Evolutionary conservation across 2,888 invertebrate genomes (phyloP), one percentile per base, ranked within the genome.

Genomic region (Philaethria dido): DNA sequence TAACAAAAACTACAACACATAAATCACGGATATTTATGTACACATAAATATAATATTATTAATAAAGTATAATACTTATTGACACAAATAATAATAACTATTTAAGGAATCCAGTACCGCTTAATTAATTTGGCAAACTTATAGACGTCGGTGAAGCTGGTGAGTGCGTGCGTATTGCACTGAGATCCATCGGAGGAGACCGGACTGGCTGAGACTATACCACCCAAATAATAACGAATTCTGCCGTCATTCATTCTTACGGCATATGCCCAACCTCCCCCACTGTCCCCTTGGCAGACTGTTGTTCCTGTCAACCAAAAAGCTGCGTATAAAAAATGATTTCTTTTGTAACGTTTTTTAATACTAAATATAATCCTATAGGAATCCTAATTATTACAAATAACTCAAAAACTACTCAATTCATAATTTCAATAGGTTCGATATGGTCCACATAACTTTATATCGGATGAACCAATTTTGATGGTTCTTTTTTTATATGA

Each of bases 261-360:
- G 0, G 73, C 65, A 54, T 78, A 78, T 0, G 69, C 71, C 5
- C 77, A 61, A 0, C 78, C 78, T 1, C 77, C 79, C 3, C 80
- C 80, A 39, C 77, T 76, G 66, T 78, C 78, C 3, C 76, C 75
- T 16, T 64, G 72, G 57, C 78, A 79, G 8, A 78, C 63, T 3
- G 74, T 66, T 8, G 74, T 73, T 8, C 75, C 78, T 78, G 68
- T 29, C 3, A 25, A n/a, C n/a, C 2, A 22, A 11, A 22, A 22
- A 13, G 6, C 3, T 29, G 3, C 3, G 29, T 29, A 4, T 29
- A 29, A n/a, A n/a, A n/a, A n/a, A n/a, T n/a, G n/a, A n/a, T n/a
- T n/a, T n/a, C n/a, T n/a, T n/a, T n/a, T n/a, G n/a, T n/a, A n/a
- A n/a, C n/a, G n/a, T n/a, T n/a, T n/a, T n/a, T n/a, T n/a, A n/a